phyloP scores from a whole-genome alignment of 2,113 vertebrate genomes.

The Catharus bicknelli region DNA sequence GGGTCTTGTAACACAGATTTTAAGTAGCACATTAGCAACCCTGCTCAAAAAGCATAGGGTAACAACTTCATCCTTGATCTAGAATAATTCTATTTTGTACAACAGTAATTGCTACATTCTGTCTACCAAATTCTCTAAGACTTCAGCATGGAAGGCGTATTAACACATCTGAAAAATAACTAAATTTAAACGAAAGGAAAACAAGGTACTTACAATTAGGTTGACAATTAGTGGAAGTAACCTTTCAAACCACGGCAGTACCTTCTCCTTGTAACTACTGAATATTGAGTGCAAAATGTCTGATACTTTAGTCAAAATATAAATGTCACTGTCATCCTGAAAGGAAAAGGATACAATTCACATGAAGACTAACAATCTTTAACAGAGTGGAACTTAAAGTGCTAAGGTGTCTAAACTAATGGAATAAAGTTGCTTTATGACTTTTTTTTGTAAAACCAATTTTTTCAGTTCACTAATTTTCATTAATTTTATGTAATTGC shows the following conservation, averaged over 20 bases:
- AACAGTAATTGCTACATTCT: not conserved
- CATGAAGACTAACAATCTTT: not conserved
- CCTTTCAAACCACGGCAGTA: constrained; percentile 96
- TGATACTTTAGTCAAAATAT: constrained; percentile 98
- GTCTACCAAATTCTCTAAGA: not conserved
- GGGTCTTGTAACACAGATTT: not conserved
- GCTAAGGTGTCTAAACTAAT: not conserved
- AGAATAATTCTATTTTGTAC: not conserved
- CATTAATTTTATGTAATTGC: not conserved
- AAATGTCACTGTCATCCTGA: constrained; percentile 97
- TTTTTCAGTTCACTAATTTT: not conserved
- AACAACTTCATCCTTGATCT: not conserved
- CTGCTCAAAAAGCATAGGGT: not conserved
- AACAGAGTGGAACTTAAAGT: not conserved
- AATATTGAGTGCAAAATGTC: constrained; percentile 98
- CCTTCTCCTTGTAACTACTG: constrained; percentile 95
- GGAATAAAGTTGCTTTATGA: not conserved
- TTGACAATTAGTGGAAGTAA: constrained; percentile 94
- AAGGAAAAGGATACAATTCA: constrained; percentile 10
- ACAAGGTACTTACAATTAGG: constrained; percentile 87
- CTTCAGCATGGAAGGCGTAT: not conserved
- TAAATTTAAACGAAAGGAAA: not conserved
- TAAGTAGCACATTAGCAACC: not conserved
- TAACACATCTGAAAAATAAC: not conserved
- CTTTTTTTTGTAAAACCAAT: not conserved